A percentile compares a stretch with the other conserved stretches of the same genome.
Conservation (phyloP, 2,797 vertebrate genomes). For the Pempheris klunzingeri region DNA sequence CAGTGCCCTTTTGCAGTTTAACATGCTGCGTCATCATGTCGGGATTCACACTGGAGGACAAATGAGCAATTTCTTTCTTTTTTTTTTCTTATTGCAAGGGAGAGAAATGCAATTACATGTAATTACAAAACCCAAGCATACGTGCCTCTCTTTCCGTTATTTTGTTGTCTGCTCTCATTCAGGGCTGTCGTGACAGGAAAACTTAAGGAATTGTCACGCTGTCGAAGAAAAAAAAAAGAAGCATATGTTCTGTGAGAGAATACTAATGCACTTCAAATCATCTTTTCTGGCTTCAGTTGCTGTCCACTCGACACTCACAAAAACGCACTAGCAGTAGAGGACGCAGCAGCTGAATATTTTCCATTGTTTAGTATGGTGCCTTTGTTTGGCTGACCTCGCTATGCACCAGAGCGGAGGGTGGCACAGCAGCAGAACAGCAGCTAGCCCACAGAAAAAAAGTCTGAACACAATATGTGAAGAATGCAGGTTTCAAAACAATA, state of each 20-base stretch:
- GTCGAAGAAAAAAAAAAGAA: slow-evolving; percentile 17
- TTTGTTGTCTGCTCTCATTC: not conserved
- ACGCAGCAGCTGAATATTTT: slow-evolving; percentile 16
- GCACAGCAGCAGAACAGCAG: slow-evolving; percentile 18
- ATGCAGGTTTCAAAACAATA: not conserved
- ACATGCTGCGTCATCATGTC: slow-evolving; percentile 74
- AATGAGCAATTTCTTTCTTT: slow-evolving; percentile 23
- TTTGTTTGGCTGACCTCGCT: slow-evolving; percentile 38
- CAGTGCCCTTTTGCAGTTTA: slow-evolving; percentile 71
- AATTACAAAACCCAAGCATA: not conserved
- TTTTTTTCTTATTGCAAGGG: not conserved
- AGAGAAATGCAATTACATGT: no score
- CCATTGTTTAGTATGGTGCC: slow-evolving; percentile 16
- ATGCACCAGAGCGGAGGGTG: slow-evolving; percentile 14
- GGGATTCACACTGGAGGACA: slow-evolving; percentile 41
- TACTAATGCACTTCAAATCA: not conserved
- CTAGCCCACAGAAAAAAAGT: not conserved
- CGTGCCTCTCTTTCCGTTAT: not conserved
- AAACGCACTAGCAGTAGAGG: slow-evolving; percentile 13
- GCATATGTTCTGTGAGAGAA: no score
- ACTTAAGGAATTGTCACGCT: no score
- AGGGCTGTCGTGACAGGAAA: no score
- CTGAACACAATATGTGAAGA: slow-evolving; percentile 6
- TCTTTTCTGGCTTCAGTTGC: slow-evolving; percentile 12
- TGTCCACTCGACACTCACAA: slow-evolving; percentile 2